Evolutionary conservation across 2,113 vertebrate genomes (phyloP), one percentile per base, ranked within the genome.

Genomic region (Takifugu bimaculatus): DNA sequence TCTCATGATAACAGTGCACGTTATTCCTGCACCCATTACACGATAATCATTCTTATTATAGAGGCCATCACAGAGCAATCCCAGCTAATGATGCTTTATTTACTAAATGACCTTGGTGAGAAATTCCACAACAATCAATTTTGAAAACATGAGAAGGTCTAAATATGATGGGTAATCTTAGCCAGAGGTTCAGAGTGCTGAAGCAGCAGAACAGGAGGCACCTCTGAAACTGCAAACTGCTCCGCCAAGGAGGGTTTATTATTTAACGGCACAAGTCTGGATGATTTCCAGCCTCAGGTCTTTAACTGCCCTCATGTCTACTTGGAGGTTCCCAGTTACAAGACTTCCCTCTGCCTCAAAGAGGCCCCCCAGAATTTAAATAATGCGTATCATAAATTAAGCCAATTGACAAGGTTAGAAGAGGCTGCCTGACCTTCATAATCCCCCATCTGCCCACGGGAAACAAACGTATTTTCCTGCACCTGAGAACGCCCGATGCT

Each of bases 101-200:
- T 81, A 76, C 66, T 72, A 80, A 83, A 55, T 66, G 65, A 53
- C 50, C 58, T 15, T 42, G 54, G 63, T 54, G 47, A 57, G 62
- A 14, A 49, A 39, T 80, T 87, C 68, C 63, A 82, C 74, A 60
- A 47, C 70, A 54, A 74, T 85, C 75, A 82, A 79, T 81, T 72
- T 32, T 26, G 52, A 26, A 58, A 61, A 63, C 44, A 32, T 29
- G 58, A 61, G 26, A 57, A 58, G 65, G 66, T 69, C 83, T 85
- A 81, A 72, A 78, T 70, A 67, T 60, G 58, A 74, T 50, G 54
- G 67, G 68, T 71, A 74, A 74, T 20, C 39, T 26, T 35, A 6
- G 35, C 63, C 54, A 69, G 43, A 54, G 13, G 50, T 12, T 60
- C 35, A 51, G 56, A 72, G 26, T 65, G 78, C 85, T 78, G 73